These are phyloP conservation scores for Nesometra sesokonis DNA, from an alignment of 35 echinoderm and acorn worm genomes.

Conservation along the genomic window DNA sequence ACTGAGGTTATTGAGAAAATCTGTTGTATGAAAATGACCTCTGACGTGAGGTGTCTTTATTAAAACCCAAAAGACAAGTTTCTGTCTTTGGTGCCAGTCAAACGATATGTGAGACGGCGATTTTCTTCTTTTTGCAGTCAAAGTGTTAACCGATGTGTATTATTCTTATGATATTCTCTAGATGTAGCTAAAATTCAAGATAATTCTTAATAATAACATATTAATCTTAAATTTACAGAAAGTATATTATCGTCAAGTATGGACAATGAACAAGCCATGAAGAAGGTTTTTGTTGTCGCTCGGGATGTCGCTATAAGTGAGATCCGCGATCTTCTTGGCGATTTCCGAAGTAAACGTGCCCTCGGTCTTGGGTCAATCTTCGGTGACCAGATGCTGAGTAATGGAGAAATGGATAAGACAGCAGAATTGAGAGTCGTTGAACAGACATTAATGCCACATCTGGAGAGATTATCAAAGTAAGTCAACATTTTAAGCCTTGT, in stretches of 20 bases:
- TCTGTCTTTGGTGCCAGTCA: too few relatives aligned
- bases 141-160: not conserved
- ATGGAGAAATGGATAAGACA: constrained; percentile 54
- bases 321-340: constrained; percentile 34
- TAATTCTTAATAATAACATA: too few relatives aligned
- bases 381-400: constrained; percentile 45
- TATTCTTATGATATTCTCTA: too few relatives aligned
- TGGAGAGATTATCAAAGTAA: constrained; percentile 73
- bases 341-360: constrained; percentile 64
- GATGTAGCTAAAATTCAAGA: too few relatives aligned
- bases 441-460: constrained; percentile 55
- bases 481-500: too few relatives aligned
- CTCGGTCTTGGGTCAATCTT: constrained; percentile 83
- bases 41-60: too few relatives aligned
- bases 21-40: too few relatives aligned
- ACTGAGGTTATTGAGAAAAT: too few relatives aligned
- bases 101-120: too few relatives aligned
- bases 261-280: constrained; percentile 62
- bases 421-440: constrained; percentile 55
- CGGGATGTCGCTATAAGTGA: constrained; percentile 23
- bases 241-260: not conserved
- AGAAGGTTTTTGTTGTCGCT: constrained; percentile 47
- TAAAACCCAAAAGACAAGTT: too few relatives aligned
- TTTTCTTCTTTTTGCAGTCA: not conserved
- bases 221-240: not conserved